phyloP scores from a whole-genome alignment of 2,113 vertebrate genomes.

The Oncorhynchus gorbuscha region DNA sequence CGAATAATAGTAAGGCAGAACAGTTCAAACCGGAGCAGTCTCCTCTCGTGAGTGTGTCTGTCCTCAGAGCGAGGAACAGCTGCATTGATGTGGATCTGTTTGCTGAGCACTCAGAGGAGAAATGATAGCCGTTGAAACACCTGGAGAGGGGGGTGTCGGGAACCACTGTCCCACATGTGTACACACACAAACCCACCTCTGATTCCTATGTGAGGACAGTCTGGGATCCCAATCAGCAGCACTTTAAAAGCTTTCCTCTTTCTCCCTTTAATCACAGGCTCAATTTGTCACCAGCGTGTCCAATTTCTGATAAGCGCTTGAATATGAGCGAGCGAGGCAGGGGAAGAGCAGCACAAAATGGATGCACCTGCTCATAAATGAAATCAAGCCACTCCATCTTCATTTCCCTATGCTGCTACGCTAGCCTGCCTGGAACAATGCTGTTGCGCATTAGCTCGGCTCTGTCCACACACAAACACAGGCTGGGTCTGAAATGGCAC shows the following conservation, averaged over 20 bases:
- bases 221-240: slow-evolving; percentile 66
- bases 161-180: slow-evolving; percentile 43
- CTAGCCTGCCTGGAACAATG: slow-evolving; percentile 65
- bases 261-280: slow-evolving; percentile 70
- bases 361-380: slow-evolving; percentile 79
- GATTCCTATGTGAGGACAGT: slow-evolving; percentile 55
- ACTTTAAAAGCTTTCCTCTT: slow-evolving; percentile 72
- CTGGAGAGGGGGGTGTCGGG: slow-evolving; percentile 64
- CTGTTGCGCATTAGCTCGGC: slow-evolving; percentile 51
- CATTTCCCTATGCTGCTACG: slow-evolving; percentile 51
- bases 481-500: not conserved
- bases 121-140: slow-evolving; percentile 71
- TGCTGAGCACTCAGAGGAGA: slow-evolving; percentile 65
- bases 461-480: not conserved
- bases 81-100: slow-evolving; percentile 70
- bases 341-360: slow-evolving; percentile 67
- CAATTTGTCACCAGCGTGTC: slow-evolving; percentile 77
- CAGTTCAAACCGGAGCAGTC: too few relatives aligned
- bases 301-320: slow-evolving; percentile 76
- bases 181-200: slow-evolving; percentile 10
- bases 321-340: slow-evolving; percentile 49
- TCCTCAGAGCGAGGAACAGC: slow-evolving; percentile 49
- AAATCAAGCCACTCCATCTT: slow-evolving; percentile 74
- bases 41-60: not conserved
- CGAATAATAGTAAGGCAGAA: too few relatives aligned